Evolutionary conservation across 2,888 invertebrate species (phyloP), one percentile per base, ranked within the genome.

Genomic region (Habroteleia sp.): DNA sequence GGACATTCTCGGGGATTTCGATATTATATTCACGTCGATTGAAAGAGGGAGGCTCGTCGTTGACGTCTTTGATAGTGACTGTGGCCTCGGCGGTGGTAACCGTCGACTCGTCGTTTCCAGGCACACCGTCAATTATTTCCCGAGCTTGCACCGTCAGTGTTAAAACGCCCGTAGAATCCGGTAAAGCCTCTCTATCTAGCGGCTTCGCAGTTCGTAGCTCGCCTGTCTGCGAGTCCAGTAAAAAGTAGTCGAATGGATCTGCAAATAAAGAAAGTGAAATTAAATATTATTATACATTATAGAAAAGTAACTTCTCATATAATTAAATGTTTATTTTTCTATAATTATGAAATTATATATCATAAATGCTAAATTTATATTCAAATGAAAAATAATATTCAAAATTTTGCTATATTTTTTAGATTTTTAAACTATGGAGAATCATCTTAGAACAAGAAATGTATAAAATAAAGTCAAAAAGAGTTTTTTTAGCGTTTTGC

Each of bases 211-310:
- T 96, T 80, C 93, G 91, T 41, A 98, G 86, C 84, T 95, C 95
- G 0, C 97, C 97, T 0, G 93, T 93, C 11, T 90, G 90, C 35
- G 93, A 91, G 87, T 97, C 94, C 82, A 97, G 87, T 8, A 94
- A 89, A 86, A 97, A 97, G 85, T 95, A 96, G 83, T 96, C 95
- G 89, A 94, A 91, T 0, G 96, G 96, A 91, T 97, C 96, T 96
- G 86, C 7, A 44, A 35, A 50, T n/a, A n/a, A n/a, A n/a, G n/a
- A n/a, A n/a, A n/a, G n/a, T n/a, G n/a, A n/a, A n/a, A n/a, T n/a
- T n/a, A n/a, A n/a, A n/a, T n/a, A n/a, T n/a, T n/a, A n/a, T n/a
- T n/a, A n/a, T n/a, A n/a, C n/a, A n/a, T n/a, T n/a, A n/a, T n/a
- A n/a, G n/a, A n/a, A n/a, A n/a, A n/a, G n/a, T n/a, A n/a, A n/a